Base-by-base conservation (phyloP, 2,888 invertebrate species). In the Drosophila imparisetae region DNA sequence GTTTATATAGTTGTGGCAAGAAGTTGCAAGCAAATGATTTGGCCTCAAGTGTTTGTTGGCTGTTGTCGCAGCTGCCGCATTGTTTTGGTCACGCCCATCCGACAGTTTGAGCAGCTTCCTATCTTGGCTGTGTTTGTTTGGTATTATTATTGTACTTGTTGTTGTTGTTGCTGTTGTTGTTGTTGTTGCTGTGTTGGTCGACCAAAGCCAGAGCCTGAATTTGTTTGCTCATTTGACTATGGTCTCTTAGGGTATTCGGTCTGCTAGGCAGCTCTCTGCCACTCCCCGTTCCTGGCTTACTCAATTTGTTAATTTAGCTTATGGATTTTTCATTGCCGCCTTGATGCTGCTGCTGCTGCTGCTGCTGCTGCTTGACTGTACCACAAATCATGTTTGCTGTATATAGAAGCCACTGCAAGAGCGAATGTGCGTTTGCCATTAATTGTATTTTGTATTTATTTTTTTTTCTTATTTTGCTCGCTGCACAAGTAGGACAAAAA, bases 221-320 rank as follows among this genome's bases (percentile, higher is more conserved):
- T 75, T 76, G 66, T 66, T 72, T 77, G 66, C 72, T 60, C 75
- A 68, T 75, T 72, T 76, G 76, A 60, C 75, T 72, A 75, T 61
- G 65, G 67, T 67, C 65, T 57, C 70, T 66, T 29, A 11, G n/a
- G 34, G 27, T 27, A 45, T 32, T 10, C 11, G 11, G 32, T 8
- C 30, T 30, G 29, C 29, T 29, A 29, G 29, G 7, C 29, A 29
- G 29, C 30, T 10, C 63, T 57, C 49, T n/a, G 27, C 13, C 42
- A 13, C 27, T 24, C 24, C n/a, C 21, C 27, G n/a, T 34, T 36
- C 34, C 58, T 61, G 78, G 80, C 81, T 73, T 68, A 74, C 67
- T 83, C 80, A 75, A 86, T 83, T 83, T 86, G 86, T 75, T 83
- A 83, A 83, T 83, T 80, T 80, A 80, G 83, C 83, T 86, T 86